Evolutionary conservation across 2,113 vertebrate species (phyloP), one percentile per base, ranked within the genome.

Genomic region (Microcebus murinus): DNA sequence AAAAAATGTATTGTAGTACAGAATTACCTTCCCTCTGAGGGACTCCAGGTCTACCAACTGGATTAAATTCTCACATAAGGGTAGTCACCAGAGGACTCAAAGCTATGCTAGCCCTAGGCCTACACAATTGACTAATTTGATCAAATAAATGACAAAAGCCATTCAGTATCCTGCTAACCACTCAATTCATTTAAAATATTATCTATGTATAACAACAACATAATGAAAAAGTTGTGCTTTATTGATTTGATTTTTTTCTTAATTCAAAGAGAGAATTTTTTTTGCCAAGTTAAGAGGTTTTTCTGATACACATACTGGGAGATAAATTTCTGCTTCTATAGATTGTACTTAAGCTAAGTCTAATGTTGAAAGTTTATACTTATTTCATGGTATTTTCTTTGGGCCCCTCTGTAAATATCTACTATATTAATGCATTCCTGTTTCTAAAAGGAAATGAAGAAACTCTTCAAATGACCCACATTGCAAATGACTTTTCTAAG

Each of bases 101-200:
- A 82, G 4, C 8, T 87, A 25, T 55, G 0, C 63, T 27, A 71
- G 36, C 4, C 31, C 4, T 63, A 27, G 6, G 68, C 61, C 50
- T 82, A 48, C 50, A 50, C 27, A 45, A 17, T 23, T 82, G 42
- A 29, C 59, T 87, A 67, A 61, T 89, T 91, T 86, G 45, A 23
- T 80, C 42, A 95, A 90, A 88, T 87, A 91, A 93, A 84, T 91
- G n/a, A 70, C 15, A 90, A 79, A 93, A 81, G 6, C 88, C 25
- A 68, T n/a, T 34, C 45, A 50, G 15, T 23, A 34, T 31, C 1
- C 36, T 80, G 29, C 20, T 92, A 85, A 91, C 1, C 39, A 79
- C 55, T 74, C 23, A 88, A 89, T 65, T 77, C 27, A 86, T 45
- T 93, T 61, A 85, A 91, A 96, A 92, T 77, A 74, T 18, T 52